phyloP scores from a whole-genome alignment of 1,140 invertebrate species.

The Rhizoglyphus robini region DNA sequence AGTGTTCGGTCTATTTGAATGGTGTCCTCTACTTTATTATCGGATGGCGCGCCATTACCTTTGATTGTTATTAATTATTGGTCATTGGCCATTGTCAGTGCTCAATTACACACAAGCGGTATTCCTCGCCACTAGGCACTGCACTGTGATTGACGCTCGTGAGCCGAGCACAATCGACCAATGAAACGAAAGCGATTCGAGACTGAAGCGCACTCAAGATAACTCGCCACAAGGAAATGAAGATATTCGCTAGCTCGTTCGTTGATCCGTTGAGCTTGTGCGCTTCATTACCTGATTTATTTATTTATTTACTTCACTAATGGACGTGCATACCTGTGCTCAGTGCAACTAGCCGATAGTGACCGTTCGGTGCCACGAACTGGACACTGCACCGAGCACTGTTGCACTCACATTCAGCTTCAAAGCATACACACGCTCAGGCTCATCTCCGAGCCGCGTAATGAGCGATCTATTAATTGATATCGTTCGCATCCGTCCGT shows the following conservation, averaged over 20 bases:
- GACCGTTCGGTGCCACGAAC: no score
- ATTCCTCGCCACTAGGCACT: not conserved
- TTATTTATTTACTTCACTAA: not conserved
- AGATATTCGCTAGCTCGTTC: not conserved
- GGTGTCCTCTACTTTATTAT: not conserved
- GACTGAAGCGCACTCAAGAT: not conserved
- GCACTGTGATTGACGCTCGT: slow-evolving; percentile 5
- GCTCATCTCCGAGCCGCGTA: not conserved
- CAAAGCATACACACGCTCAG: not conserved
- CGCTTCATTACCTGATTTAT: not conserved
- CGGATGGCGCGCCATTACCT: not conserved
- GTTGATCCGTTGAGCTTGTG: not conserved
- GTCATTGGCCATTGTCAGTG: not conserved
- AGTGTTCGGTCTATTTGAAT: not conserved
- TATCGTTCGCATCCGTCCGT: not conserved
- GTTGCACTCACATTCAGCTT: not conserved
- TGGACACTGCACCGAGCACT: no score
- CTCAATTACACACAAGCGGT: not conserved
- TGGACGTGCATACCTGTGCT: not conserved
- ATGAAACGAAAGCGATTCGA: not conserved
- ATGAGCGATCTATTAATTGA: not conserved
- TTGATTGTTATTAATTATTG: slow-evolving; percentile 10
- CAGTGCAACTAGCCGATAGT: no score
- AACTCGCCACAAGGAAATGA: slow-evolving; percentile 2
- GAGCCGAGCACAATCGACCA: not conserved